Evolutionary conservation across 1,140 invertebrate species (phyloP).

Genomic region (Prorops nasuta): DNA sequence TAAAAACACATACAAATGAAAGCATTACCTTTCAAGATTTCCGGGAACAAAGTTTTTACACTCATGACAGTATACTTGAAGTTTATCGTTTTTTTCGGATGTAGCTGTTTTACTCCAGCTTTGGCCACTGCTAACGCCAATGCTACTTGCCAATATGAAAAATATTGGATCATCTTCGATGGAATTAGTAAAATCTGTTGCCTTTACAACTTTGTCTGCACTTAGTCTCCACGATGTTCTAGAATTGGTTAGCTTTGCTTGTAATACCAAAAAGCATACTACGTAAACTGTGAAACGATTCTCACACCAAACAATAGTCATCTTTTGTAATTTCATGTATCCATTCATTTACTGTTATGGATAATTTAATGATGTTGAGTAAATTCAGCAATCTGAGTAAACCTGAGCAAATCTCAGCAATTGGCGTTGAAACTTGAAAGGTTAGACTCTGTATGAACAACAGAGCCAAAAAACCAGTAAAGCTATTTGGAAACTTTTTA

Average conservation of each 20-base stretch:
- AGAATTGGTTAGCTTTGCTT: slow-evolving; percentile 47
- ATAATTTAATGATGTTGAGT: too few species aligned
- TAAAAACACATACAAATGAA: too few species aligned
- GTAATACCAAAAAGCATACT: slow-evolving; percentile 46
- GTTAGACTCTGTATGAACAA: too few species aligned
- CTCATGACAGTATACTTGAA: slow-evolving; percentile 45
- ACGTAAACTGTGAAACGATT: slow-evolving; percentile 38
- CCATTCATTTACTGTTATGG: too few species aligned
- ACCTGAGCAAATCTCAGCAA: too few species aligned
- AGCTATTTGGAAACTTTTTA: too few species aligned
- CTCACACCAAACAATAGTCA: too few species aligned
- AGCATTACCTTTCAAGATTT: slow-evolving; percentile 45
- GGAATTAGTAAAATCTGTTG: slow-evolving; percentile 32
- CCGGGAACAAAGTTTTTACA: slow-evolving; percentile 39
- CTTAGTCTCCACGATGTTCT: slow-evolving; percentile 50
- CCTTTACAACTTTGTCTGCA: slow-evolving; percentile 47
- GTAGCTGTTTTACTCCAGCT: slow-evolving; percentile 48
- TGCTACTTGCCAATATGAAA: slow-evolving; percentile 43
- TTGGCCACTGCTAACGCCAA: slow-evolving; percentile 38
- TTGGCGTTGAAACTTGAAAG: too few species aligned
- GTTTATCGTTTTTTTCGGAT: slow-evolving; percentile 35
- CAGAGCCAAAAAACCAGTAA: too few species aligned
- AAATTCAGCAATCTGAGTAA: too few species aligned
- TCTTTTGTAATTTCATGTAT: too few species aligned
- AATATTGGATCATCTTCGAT: slow-evolving; percentile 45